Conservation (phyloP, 2,888 invertebrate species). For the Synanthedon myopaeformis region DNA sequence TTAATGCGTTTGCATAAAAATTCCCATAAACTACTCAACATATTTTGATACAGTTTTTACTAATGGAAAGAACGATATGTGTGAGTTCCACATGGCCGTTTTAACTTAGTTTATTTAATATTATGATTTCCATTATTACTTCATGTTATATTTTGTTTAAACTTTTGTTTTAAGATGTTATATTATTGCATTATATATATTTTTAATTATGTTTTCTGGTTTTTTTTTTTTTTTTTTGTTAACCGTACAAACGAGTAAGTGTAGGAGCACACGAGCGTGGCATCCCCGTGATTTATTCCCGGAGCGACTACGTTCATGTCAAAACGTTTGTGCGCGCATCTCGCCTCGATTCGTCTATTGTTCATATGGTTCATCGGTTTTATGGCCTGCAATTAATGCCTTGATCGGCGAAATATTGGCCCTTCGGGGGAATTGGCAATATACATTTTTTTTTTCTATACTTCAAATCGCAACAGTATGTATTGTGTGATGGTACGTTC, state of each 20-base stretch:
- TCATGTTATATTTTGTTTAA: too few species aligned
- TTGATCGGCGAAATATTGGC: constrained; percentile 43
- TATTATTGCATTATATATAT: too few species aligned
- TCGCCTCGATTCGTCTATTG: constrained; percentile 27
- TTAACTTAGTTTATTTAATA: too few species aligned
- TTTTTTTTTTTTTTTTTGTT: too few species aligned
- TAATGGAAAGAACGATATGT: too few species aligned
- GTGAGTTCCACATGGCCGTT: too few species aligned
- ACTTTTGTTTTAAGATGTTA: too few species aligned
- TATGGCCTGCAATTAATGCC: constrained; percentile 52
- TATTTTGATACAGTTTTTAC: too few species aligned
- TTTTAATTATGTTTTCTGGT: too few species aligned
- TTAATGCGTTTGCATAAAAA: too few species aligned
- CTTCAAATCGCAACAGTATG: background rate
- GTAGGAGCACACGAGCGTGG: constrained; percentile 43
- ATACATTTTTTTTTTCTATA: background rate
- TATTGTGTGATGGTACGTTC: background rate
- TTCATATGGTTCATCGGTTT: constrained; percentile 42
- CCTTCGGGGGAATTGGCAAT: constrained; percentile 2
- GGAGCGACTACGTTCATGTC: constrained; percentile 34
- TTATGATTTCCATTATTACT: too few species aligned
- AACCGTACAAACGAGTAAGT: constrained; percentile 17
- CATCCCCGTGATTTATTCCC: constrained; percentile 44
- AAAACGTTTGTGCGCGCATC: constrained; percentile 38
- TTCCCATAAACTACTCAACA: too few species aligned